Conservation (phyloP, 2,888 invertebrate genomes). For the Lasioglossum calceatum region DNA sequence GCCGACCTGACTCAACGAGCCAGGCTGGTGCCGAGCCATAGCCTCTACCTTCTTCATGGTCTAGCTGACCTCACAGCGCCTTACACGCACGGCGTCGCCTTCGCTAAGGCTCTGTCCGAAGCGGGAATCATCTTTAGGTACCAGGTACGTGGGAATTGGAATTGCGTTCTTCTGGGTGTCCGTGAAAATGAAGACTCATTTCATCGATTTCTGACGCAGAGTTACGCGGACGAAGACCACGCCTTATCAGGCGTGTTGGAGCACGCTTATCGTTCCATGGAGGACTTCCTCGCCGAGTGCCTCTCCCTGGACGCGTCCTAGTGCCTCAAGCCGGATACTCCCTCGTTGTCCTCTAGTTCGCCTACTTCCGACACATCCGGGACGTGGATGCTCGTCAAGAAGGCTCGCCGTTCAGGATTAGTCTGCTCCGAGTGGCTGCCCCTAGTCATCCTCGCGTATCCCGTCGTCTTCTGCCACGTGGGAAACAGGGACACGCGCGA, state of each 20-base stretch:
- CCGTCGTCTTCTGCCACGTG: background rate
- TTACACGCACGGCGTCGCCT: conserved; percentile 95
- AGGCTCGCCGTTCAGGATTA: conserved; percentile 43
- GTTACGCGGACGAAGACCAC: conserved; percentile 97
- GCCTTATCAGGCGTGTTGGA: conserved; percentile 93
- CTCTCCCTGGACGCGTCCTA: conserved; percentile 92
- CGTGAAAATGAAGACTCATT: background rate
- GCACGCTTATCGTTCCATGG: conserved; percentile 97
- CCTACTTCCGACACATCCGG: conserved; percentile 69
- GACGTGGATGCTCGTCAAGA: conserved; percentile 51
- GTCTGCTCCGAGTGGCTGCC: conserved; percentile 18
- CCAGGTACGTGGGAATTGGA: conserved; percentile 88
- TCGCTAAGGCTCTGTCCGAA: conserved; percentile 94
- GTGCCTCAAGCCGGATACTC: conserved; percentile 82
- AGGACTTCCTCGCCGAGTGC: conserved; percentile 96
- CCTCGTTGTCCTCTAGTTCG: conserved; percentile 78
- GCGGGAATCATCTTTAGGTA: conserved; percentile 95
- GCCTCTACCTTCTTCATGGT: conserved; percentile 96
- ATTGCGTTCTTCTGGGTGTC: background rate
- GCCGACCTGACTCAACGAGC: conserved; percentile 96
- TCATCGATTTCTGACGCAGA: conserved; percentile 86
- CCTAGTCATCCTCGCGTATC: background rate
- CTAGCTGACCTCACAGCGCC: conserved; percentile 97
- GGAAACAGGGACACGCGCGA: background rate
- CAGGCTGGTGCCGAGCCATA: conserved; percentile 93